These are phyloP conservation scores for Chamaea fasciata DNA, from an alignment of 2,113 vertebrate species.

Conservation along the genomic window DNA sequence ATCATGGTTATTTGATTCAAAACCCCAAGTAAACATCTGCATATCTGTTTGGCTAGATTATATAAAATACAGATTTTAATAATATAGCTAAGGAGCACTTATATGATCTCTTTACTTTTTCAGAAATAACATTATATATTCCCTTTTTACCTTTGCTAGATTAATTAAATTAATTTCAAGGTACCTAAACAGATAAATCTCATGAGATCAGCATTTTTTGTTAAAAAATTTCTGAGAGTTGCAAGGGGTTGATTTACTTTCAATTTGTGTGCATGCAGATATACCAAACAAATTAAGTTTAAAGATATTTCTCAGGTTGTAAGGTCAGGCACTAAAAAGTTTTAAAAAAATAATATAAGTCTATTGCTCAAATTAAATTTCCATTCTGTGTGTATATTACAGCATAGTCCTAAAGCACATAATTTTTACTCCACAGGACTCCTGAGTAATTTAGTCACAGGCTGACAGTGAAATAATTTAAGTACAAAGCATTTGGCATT, in stretches of 20 bases:
- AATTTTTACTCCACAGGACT: background rate
- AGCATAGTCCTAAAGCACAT: background rate
- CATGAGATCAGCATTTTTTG: background rate
- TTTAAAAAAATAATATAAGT: background rate
- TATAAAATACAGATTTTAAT: background rate
- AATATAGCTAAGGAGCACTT: background rate
- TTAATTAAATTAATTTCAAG: background rate
- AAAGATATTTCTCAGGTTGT: background rate
- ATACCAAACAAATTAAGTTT: background rate
- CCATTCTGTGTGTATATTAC: background rate
- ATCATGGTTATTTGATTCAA: background rate
- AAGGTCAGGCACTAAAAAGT: background rate
- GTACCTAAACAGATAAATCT: background rate
- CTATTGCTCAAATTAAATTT: background rate
- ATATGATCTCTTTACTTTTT: background rate
- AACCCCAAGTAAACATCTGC: background rate
- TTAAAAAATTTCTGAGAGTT: background rate
- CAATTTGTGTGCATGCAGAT: background rate
- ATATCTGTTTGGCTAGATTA: background rate
- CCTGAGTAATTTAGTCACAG: background rate
- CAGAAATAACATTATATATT: background rate
- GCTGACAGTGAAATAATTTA: background rate
- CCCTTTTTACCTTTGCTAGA: background rate
- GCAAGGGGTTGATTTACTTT: background rate
- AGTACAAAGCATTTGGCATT: background rate